Percentiles rank a stretch among this genome's conserved stretches.
These are phyloP conservation scores for Galago senegalensis DNA, from an alignment of 2,797 vertebrate species.

Conservation along the genomic window DNA sequence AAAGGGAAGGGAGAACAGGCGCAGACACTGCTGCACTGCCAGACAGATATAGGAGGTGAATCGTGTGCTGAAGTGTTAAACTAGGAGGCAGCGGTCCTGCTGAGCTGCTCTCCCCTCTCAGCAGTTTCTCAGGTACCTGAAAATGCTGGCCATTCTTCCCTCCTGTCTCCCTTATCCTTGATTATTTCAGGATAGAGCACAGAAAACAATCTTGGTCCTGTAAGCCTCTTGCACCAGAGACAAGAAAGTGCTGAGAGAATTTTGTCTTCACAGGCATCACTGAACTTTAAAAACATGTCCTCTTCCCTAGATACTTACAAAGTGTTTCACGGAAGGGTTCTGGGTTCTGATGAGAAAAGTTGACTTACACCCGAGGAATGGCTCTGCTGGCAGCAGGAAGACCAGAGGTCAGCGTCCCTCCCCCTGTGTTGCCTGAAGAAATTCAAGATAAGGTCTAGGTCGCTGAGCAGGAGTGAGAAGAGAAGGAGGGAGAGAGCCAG, in stretches of 20 bases:
- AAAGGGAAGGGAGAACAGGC: no score
- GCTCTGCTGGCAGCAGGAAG: background rate
- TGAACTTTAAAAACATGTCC: background rate
- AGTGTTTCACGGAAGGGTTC: background rate
- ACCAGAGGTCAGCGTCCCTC: background rate
- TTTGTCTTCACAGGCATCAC: background rate
- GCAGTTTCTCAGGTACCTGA: background rate
- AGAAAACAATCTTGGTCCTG: background rate
- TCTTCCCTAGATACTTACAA: background rate
- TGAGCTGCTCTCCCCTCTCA: no score
- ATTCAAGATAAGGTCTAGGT: background rate
- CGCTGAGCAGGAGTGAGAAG: no score
- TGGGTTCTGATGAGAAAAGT: background rate
- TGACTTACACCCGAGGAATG: background rate
- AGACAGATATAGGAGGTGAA: fast-evolving
- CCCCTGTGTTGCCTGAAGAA: background rate
- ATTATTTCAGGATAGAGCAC: background rate
- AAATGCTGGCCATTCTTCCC: fast-evolving
- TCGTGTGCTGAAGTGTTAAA: background rate
- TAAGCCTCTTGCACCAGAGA: background rate
- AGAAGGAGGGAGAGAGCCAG: background rate
- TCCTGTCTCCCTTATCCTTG: fast-evolving
- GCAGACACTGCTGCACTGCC: fast-evolving
- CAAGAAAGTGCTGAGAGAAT: background rate
- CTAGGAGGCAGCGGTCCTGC: background rate